Percentiles rank a stretch among this genome's conserved stretches.
Evolutionary conservation across 2,797 vertebrate species (phyloP).

Genomic region (Macropus fuliginosus): DNA sequence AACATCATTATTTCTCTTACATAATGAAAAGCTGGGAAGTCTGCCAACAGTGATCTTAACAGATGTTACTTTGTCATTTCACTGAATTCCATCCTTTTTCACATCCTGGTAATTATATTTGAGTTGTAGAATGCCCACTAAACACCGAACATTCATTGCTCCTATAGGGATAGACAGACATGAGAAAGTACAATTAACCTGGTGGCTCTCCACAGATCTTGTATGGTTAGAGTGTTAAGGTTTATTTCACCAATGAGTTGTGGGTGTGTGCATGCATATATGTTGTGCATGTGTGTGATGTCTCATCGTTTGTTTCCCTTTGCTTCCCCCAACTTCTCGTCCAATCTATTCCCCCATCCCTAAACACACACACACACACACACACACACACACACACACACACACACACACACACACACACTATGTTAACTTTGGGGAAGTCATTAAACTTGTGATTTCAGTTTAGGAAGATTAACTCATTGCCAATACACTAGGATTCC

Average conservation of each 20-base stretch:
- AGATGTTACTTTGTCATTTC: conserved; percentile 49
- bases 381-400: background rate
- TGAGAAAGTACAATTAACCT: background rate
- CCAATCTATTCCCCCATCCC: background rate
- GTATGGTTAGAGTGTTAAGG: accelerated
- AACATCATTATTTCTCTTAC: conserved; percentile 21
- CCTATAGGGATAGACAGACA: background rate
- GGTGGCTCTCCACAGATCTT: too few relatives aligned
- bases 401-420: background rate
- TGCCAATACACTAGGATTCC: background rate
- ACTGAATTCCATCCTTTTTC: conserved; percentile 50
- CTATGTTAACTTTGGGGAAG: background rate
- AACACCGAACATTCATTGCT: background rate
- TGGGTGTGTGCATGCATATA: background rate
- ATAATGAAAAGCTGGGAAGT: conserved; percentile 37
- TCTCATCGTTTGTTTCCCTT: conserved; percentile 12
- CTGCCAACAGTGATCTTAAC: conserved; percentile 21
- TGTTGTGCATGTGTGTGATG: background rate
- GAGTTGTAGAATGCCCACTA: background rate
- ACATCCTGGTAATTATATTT: conserved; percentile 38
- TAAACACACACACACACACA: background rate
- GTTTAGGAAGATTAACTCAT: conserved; percentile 17
- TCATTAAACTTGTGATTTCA: background rate
- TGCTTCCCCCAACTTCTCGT: background rate
- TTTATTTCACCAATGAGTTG: background rate